Base-by-base conservation (phyloP, 1,140 invertebrate species). In the Orchestia grillus region DNA sequence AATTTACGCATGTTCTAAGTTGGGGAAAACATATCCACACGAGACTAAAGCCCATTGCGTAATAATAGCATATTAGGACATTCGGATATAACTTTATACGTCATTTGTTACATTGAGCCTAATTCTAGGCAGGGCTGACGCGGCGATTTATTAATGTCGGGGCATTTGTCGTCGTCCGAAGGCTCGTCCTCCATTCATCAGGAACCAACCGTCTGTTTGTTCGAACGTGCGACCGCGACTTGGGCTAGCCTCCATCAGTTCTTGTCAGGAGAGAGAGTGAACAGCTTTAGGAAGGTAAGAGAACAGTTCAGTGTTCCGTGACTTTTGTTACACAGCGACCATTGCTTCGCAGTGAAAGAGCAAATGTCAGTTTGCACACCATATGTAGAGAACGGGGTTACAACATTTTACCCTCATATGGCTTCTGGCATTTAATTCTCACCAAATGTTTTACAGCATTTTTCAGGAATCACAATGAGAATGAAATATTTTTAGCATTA, bases 161-260 rank as follows among this genome's bases (percentile, higher is more conserved):
- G n/a, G 88, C 88, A 90, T 90, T 90, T 90, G 88, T 90, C 88
- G n/a, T 44, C 88, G 88, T 90, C 88, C 88, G 88, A 90, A 90
- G 88, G 43, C 88, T 44, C 88, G 43, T 41, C 41, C 41, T 42
- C 88, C 88, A 90, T 90, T 90, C 88, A 90, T 90, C 88, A 90
- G 88, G 88, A 90, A 77, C 62, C 62, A 77, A 77, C 62, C 88
- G 88, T 90, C 43, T 90, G 88, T 90, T 90, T 90, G 43, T 90
- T 90, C 88, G 88, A 42, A 44, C 88, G 88, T 44, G 43, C 41
- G 41, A 43, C 62, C 62, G 62, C 62, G 62, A 77, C 62, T 90
- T 90, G 15, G 43, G n/a, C 88, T 90, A 4, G 88, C 62, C 62
- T 90, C 88, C n/a, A 44, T 90, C 88, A 90, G 88, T 44, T 44